Base-by-base conservation (phyloP, 92 coral and sea anemone species). In the Siderastrea radians region DNA sequence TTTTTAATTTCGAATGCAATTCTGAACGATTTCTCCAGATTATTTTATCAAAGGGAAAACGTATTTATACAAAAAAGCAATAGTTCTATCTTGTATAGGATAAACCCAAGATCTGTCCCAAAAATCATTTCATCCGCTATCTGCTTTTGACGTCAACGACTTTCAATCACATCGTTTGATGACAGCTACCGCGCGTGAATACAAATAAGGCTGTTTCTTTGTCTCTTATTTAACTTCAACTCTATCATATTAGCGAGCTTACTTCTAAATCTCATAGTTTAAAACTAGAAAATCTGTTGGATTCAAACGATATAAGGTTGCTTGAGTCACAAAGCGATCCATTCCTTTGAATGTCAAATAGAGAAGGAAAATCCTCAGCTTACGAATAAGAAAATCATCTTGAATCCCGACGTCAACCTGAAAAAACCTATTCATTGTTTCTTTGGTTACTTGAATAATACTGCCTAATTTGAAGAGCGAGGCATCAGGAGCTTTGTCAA, bases 141-240 rank as follows among this genome's bases (percentile, higher is more conserved):
- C 44, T 48, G n/a, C 6, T 69, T 44, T 70, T 82, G 86, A 69
- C 48, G 86, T 57, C 67, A 82, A 69, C 5, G 7, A 4, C 49
- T 69, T 57, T 52, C 65, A 82, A 46, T 68, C 64, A 45, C 12
- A 5, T 52, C 17, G 26, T 9, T 67, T 66, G 51, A 13, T 66
- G 75, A 66, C 84, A 66, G 48, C 51, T 66, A 13, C 57, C 17
- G 74, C 26, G 59, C 17, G 49, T 66, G 64, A 80, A 68, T 51
- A 38, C 38, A 38, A 69, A 80, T 80, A 43, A 50, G n/a, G 44
- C 15, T 80, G 19, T 26, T 46, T 43, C 49, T 5, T 67, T 66
- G 75, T 52, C 3, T 63, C 6, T 49, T 66, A 15, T 19, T 43
- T 63, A 15, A 13, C 45, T 46, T 1, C 15, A 38, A 38, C 59